Evolutionary conservation across 2,113 vertebrate genomes (phyloP).

Genomic region (Corynorhinus townsendii): DNA sequence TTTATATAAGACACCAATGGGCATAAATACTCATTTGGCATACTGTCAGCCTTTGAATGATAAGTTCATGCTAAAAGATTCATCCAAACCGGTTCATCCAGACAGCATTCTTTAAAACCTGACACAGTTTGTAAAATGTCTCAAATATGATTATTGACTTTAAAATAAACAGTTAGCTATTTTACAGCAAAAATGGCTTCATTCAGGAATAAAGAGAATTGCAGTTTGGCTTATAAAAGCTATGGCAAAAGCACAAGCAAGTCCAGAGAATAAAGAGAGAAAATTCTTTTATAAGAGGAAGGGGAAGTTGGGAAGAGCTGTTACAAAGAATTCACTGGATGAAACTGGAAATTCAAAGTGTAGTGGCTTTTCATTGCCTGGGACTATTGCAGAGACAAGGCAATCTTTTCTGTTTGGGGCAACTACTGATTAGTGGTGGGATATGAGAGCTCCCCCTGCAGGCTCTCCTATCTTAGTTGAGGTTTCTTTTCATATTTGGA

Average conservation of each 20-base stretch:
- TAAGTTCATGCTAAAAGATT: neutral
- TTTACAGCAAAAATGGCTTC: neutral
- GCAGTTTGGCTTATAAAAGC: neutral
- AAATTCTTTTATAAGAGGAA: neutral
- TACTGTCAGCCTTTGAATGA: neutral
- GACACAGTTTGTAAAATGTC: neutral
- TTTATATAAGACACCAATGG: neutral
- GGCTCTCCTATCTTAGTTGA: neutral
- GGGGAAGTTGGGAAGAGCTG: neutral
- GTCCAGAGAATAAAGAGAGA: neutral
- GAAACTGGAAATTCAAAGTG: neutral
- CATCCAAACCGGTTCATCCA: neutral
- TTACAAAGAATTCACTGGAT: neutral
- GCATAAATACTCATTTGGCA: neutral
- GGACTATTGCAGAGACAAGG: neutral
- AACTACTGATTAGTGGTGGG: neutral
- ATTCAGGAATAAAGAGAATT: neutral
- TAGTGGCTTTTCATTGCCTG: neutral
- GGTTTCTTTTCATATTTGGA: neutral
- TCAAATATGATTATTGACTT: neutral
- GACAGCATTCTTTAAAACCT: neutral
- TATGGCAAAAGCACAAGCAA: neutral
- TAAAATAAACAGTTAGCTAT: neutral
- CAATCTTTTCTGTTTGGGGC: neutral
- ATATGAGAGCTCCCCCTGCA: neutral